Conservation (phyloP, 2,888 invertebrate genomes). For the Ypsolopha scabrella region DNA sequence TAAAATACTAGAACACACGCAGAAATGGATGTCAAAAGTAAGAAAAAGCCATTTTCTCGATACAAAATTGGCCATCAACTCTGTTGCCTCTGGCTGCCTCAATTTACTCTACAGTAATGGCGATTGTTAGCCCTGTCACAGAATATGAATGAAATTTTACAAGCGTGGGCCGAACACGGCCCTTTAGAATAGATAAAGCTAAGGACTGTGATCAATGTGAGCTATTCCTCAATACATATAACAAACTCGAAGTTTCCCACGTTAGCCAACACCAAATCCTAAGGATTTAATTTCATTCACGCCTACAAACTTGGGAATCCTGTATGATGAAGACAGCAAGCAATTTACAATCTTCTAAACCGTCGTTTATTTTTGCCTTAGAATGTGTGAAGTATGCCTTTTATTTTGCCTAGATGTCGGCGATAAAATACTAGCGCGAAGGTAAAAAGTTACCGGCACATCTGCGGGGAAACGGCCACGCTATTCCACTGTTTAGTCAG, state of each 20-base stretch:
- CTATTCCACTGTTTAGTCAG: constrained; percentile 6
- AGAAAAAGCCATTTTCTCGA: too few relatives aligned
- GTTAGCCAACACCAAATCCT: too few relatives aligned
- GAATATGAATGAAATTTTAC: constrained; percentile 19
- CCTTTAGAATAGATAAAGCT: constrained; percentile 1
- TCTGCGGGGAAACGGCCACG: constrained; percentile 3
- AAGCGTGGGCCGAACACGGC: constrained; percentile 6
- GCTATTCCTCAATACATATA: neutral
- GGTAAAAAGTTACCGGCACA: constrained; percentile 4
- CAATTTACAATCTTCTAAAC: neutral
- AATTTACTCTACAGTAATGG: constrained; percentile 11
- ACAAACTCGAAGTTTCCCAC: too few relatives aligned
- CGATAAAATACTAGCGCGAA: constrained; percentile 3
- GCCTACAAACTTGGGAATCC: too few relatives aligned
- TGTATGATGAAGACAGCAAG: neutral
- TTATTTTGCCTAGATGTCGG: neutral
- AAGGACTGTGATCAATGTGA: neutral
- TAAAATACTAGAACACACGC: too few relatives aligned
- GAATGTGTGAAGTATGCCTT: neutral
- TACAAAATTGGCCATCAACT: too few relatives aligned
- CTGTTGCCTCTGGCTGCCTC: constrained; percentile 5
- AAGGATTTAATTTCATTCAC: too few relatives aligned
- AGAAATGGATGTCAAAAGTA: too few relatives aligned
- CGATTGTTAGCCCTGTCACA: constrained; percentile 7
- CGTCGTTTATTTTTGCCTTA: neutral